Evolutionary conservation across 2,888 invertebrate species (phyloP), one percentile per base, ranked within the genome.

Genomic region (Perithous albicinctus): DNA sequence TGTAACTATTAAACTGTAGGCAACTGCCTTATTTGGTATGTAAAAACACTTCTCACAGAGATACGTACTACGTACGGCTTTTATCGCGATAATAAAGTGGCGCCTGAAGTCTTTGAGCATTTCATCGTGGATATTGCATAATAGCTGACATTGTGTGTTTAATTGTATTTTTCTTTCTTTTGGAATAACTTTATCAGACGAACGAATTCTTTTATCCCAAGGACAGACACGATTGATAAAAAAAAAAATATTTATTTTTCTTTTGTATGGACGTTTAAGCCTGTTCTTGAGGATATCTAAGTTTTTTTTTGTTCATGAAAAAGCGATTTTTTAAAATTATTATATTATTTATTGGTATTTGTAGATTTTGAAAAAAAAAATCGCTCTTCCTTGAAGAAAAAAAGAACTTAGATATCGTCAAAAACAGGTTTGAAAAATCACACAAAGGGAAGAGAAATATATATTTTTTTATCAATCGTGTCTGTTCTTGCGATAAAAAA

Each of bases 51-150:
- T 23, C 23, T 26, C 64, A 23, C 6, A 3, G 3, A 43, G 1
- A 29, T 29, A 29, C 41, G 4, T 2, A 10, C 23, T 12, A 41
- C 26, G 6, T 6, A 12, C 8, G 26, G 8, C 8, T 23, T 43
- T 43, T 20, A 43, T 61, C 64, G 38, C 38, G 1, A 59, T 38
- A 23, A 38, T 38, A 23, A 54, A 48, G 20, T 48, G 46, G 46
- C 46, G 20, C 46, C 18, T 46, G 3, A 5, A 46, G 46, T 5
- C 18, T 18, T 2, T 7, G 15, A 18, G 0, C 1, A 46, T 46
- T 46, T 46, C 8, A 5, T 2, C 15, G 46, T 5, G 7, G n/a
- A 46, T 2, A 18, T 46, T 46, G 15, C 18, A 18, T 46, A 46
- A 46, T 6, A 1, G 3, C 18, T 18, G 46, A 46, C 2, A 46